A percentile compares a stretch with the other conserved stretches of the same genome.
Conservation (phyloP, 2,797 vertebrate species). For the Acrossocheilus wenchowensis region DNA sequence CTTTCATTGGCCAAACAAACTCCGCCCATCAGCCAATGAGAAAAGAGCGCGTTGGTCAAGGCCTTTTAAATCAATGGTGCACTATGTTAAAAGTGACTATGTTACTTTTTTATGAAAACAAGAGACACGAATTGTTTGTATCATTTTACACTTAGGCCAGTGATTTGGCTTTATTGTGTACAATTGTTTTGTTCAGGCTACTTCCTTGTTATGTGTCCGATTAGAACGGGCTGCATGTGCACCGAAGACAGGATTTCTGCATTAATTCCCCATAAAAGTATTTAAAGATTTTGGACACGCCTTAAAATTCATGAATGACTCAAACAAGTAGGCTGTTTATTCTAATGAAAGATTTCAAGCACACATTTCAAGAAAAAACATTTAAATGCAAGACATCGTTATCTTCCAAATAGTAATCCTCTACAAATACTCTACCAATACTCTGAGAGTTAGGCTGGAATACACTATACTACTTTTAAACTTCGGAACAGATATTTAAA, state of each 20-base stretch:
- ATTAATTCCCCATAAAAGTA: too few species aligned
- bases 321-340: background rate
- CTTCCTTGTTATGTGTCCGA: background rate
- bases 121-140: background rate
- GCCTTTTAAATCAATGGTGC: background rate
- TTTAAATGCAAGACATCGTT: background rate
- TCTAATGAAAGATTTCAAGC: background rate
- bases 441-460: background rate
- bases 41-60: slow-evolving; percentile 12
- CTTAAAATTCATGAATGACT: background rate
- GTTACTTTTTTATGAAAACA: background rate
- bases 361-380: background rate
- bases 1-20: slow-evolving; percentile 12
- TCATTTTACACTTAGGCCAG: background rate
- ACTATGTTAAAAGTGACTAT: background rate
- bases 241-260: background rate
- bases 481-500: too few species aligned
- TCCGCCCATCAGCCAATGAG: slow-evolving; percentile 42
- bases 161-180: background rate
- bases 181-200: background rate
- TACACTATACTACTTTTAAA: too few species aligned
- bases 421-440: background rate
- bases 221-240: background rate
- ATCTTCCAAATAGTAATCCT: background rate
- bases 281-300: background rate